phyloP scores from a whole-genome alignment of 2,888 invertebrate species.

The Hemicrepidius hirtus region DNA sequence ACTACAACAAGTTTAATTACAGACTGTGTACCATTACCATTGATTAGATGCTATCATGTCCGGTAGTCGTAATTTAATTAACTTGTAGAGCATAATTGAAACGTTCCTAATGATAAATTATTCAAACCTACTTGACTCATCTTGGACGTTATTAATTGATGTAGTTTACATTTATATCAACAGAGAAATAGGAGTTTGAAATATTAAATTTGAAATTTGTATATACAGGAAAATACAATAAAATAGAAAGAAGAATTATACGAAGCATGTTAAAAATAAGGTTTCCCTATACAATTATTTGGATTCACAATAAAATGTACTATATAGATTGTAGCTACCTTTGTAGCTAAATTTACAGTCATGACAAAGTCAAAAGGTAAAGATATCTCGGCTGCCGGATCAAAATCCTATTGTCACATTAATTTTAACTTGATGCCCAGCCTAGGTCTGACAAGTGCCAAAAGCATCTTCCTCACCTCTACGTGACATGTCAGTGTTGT shows the following conservation, averaged over 20 bases:
- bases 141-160: conserved; percentile 1
- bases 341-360: not conserved
- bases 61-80: conserved; percentile 30
- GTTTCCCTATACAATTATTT: too few species aligned
- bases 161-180: not conserved
- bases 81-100: conserved; percentile 24
- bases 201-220: not conserved
- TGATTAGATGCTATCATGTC: conserved; percentile 34
- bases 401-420: not conserved
- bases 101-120: conserved; percentile 17
- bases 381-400: not conserved
- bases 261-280: too few species aligned
- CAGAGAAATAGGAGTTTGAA: not conserved
- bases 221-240: too few species aligned
- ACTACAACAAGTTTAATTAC: conserved; percentile 22
- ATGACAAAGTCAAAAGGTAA: not conserved
- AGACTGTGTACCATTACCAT: conserved; percentile 19
- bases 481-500: conserved; percentile 14
- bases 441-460: conserved; percentile 11
- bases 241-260: too few species aligned
- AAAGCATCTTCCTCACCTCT: conserved; percentile 6
- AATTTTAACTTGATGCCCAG: conserved; percentile 16
- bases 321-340: not conserved
- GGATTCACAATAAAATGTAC: not conserved
- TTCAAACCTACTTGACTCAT: conserved; percentile 2